Evolutionary conservation across 2,113 vertebrate species (phyloP).

Genomic region (Chascanopsetta lugubris): DNA sequence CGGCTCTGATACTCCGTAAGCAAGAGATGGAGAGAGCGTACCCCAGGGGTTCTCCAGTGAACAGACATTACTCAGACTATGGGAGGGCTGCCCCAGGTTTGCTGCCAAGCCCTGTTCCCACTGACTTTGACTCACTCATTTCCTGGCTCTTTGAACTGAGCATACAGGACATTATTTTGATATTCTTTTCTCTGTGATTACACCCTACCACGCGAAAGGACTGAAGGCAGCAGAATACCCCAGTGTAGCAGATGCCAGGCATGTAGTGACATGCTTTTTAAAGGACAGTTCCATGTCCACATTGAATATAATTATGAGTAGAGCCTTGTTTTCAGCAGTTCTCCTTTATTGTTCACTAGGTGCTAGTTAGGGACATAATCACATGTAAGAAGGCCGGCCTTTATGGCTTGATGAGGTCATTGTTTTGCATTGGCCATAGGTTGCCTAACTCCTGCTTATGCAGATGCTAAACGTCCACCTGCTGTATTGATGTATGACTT

Average conservation of each 20-base stretch:
- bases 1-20: conserved; percentile 19
- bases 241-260: neutral
- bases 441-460: conserved; percentile 20
- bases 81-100: conserved; percentile 58
- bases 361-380: conserved; percentile 15
- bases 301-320: neutral
- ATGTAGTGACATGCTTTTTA: neutral
- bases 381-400: conserved; percentile 14
- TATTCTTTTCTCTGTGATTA: neutral
- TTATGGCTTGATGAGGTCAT: conserved; percentile 18
- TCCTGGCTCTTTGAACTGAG: conserved; percentile 23
- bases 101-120: conserved; percentile 32
- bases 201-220: neutral
- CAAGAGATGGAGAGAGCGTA: conserved; percentile 30
- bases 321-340: neutral
- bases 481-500: conserved; percentile 60
- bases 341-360: conserved; percentile 22
- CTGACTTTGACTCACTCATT: conserved; percentile 21
- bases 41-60: conserved; percentile 43
- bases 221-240: neutral
- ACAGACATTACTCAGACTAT: conserved; percentile 60
- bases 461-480: conserved; percentile 9
- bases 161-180: conserved; percentile 5
- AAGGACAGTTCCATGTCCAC: neutral
- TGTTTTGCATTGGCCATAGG: conserved; percentile 6